These are phyloP conservation scores for Eurystomus glaucurus DNA, from an alignment of 2,797 vertebrate species.

Conservation along the genomic window DNA sequence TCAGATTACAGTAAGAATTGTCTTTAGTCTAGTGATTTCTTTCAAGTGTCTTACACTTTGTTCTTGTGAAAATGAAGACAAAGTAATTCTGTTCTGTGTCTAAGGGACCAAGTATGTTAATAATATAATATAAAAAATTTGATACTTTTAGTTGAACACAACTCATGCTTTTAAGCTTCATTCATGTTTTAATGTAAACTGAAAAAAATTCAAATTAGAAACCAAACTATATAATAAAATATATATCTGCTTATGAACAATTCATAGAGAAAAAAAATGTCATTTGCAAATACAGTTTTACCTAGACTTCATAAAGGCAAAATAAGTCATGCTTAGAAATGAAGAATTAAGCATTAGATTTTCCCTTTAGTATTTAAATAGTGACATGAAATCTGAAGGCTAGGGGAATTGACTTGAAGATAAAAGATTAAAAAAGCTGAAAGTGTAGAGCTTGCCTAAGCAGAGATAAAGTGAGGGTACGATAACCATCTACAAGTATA, in stretches of 20 bases:
- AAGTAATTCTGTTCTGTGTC: background rate
- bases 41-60: background rate
- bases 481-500: conserved; percentile 66
- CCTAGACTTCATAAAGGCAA: background rate
- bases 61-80: background rate
- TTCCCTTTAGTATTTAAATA: background rate
- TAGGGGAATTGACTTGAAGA: background rate
- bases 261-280: background rate
- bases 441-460: background rate
- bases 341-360: background rate
- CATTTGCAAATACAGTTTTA: background rate
- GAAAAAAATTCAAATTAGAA: background rate
- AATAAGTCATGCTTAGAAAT: background rate
- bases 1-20: background rate
- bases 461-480: conserved; percentile 28
- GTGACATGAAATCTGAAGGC: background rate
- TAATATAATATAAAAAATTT: background rate
- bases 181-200: background rate
- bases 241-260: background rate
- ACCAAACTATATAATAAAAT: background rate
- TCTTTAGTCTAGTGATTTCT: background rate
- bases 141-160: background rate
- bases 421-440: background rate
- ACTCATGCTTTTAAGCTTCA: background rate
- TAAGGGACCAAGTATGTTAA: background rate